These are phyloP conservation scores for Trigoniulus corallinus DNA, from an alignment of 1,140 invertebrate genomes.

Conservation along the genomic window DNA sequence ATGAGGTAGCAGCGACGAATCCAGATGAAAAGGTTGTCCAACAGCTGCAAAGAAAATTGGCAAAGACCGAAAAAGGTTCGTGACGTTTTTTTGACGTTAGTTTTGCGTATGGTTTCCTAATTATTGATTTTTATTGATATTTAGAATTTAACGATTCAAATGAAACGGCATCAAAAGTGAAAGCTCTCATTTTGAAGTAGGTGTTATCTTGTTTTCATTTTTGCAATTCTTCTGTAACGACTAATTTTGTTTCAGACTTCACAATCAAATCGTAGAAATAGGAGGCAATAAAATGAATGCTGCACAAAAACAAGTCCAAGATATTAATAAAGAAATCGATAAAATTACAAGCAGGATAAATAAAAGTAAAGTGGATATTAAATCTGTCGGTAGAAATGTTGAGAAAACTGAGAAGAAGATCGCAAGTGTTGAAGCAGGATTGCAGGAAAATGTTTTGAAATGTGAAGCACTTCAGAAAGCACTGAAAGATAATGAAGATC, in stretches of 20 bases:
- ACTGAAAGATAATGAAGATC: conserved; percentile 23
- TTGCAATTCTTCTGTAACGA: conserved; percentile 11
- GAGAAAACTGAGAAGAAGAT: conserved; percentile 53
- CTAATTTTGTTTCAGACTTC: conserved; percentile 19
- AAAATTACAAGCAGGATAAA: conserved; percentile 51
- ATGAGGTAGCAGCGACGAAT: no score
- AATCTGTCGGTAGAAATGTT: conserved; percentile 49
- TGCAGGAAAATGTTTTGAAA: conserved; percentile 40
- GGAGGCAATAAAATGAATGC: conserved; percentile 49
- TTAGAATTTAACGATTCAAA: no score
- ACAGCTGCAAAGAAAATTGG: no score
- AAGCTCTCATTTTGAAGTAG: conserved; percentile 35
- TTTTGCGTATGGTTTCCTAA: no score
- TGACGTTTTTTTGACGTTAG: no score
- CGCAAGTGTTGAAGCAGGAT: conserved; percentile 43
- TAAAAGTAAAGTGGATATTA: conserved; percentile 61
- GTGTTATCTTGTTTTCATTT: no score
- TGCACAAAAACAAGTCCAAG: conserved; percentile 50
- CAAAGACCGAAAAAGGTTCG: no score
- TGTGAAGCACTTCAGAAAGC: conserved; percentile 22
- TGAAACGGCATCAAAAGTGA: no score
- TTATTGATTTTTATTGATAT: no score
- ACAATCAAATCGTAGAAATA: conserved; percentile 56
- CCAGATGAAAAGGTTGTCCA: no score
- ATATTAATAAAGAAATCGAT: conserved; percentile 45